Evolutionary conservation across 2,113 vertebrate genomes (phyloP).

Genomic region (Xiphophorus couchianus): DNA sequence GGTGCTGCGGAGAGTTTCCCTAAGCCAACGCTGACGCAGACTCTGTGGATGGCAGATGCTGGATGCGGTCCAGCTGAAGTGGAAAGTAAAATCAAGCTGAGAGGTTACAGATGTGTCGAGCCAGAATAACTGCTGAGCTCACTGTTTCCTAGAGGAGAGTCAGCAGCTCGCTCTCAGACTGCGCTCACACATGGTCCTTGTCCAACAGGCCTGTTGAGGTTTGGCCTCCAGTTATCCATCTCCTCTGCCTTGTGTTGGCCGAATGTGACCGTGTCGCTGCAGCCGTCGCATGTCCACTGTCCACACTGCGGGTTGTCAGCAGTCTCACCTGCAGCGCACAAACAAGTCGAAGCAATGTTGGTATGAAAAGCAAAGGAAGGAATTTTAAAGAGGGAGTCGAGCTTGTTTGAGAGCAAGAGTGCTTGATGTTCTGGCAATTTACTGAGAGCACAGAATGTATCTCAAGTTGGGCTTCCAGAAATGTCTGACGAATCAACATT

Average conservation of each 20-base stretch:
- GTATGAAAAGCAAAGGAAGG: too few relatives aligned
- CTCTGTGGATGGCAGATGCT: neutral
- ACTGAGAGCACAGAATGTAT: too few relatives aligned
- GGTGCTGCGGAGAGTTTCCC: neutral
- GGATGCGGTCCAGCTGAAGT: neutral
- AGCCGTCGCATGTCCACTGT: too few relatives aligned
- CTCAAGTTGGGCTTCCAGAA: too few relatives aligned
- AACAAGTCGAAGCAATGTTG: too few relatives aligned
- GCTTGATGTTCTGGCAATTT: too few relatives aligned
- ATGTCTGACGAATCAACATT: too few relatives aligned
- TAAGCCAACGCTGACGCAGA: neutral
- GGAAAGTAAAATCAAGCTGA: slow-evolving; percentile 35
- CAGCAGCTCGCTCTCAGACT: slow-evolving; percentile 29
- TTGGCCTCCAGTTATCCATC: slow-evolving; percentile 26
- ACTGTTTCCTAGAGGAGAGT: slow-evolving; percentile 20
- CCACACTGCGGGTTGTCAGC: too few relatives aligned
- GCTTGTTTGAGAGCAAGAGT: too few relatives aligned
- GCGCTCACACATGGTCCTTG: slow-evolving; percentile 18
- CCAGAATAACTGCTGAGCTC: slow-evolving; percentile 50
- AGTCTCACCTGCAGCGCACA: too few relatives aligned
- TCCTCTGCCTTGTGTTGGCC: slow-evolving; percentile 39
- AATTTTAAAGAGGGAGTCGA: too few relatives aligned
- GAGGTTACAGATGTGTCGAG: slow-evolving; percentile 36
- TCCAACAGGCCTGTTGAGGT: slow-evolving; percentile 60
- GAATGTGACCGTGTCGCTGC: slow-evolving; percentile 4